Base-by-base conservation (phyloP, 1,140 invertebrate genomes). In the Drosophila biarmipes region DNA sequence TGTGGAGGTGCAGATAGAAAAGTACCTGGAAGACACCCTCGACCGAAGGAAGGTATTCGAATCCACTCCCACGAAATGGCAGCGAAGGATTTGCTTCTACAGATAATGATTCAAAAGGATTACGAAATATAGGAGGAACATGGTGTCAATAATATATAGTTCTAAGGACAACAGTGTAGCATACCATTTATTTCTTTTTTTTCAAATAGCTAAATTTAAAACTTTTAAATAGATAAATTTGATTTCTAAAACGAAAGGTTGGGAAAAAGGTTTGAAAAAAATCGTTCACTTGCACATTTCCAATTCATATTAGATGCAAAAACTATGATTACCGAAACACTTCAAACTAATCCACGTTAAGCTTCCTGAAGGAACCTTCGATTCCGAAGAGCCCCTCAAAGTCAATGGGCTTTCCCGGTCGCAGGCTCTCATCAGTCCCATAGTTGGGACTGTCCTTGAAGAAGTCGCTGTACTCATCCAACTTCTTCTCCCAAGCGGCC, bases 61-160 rank as follows among this genome's bases (percentile, higher is more conserved):
- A 84, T 95, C 94, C 43, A 54, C 76, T 5, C 91, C 91, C 29
- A 95, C 95, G 43, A 92, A 94, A 52, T 96, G 96, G 96, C 93
- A 94, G 51, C 94, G 96, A 91, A 95, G 93, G 80, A 92, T 96
- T 37, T 91, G 89, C 35, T 91, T 92, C 46, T 92, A 90, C 35
- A 72, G 84, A 72, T 78, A 21, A 78, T 2, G 4, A 49, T 15
- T 29, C 1, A 10, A 46, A 17, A 10, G 17, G 11, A 43, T 6
- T 14, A 43, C 21, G 42, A 12, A 12, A 3, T 14, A 21, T 43
- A 24, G 43, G 14, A 45, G 6, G 10, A 1, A 21, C 17, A 42
- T 17, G 8, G 6, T 40, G 7, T 40, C 38, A 17, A 10, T 40
- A 7, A 2, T 40, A 1, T n/a, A n/a, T n/a, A n/a, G n/a, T n/a